A percentile compares a stretch with the other conserved stretches of the same genome.
phyloP scores from a whole-genome alignment of 2,113 vertebrate species.

The Nyctereutes procyonoides region DNA sequence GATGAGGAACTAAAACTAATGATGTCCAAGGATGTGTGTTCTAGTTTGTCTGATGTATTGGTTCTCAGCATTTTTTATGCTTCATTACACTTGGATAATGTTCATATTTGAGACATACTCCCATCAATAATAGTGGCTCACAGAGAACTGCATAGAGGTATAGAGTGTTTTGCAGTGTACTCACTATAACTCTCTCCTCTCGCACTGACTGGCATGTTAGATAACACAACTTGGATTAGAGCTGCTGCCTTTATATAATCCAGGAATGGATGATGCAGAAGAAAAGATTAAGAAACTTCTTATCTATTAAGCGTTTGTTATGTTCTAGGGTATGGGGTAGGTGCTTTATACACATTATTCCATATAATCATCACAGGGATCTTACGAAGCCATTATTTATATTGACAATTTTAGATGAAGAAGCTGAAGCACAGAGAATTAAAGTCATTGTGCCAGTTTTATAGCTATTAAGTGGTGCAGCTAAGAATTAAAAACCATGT shows the following conservation, averaged over 20 bases:
- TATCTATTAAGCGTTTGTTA: neutral
- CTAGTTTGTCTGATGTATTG: neutral
- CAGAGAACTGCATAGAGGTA: neutral
- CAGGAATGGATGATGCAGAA: neutral
- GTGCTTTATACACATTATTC: neutral
- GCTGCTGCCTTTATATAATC: neutral
- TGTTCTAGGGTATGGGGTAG: neutral
- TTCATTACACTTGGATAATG: neutral
- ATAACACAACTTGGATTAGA: neutral
- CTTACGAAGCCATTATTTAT: constrained; percentile 30
- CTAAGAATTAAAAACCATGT: constrained; percentile 12
- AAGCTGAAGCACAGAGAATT: neutral
- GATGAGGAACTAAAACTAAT: neutral
- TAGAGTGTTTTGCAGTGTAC: neutral
- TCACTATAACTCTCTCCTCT: neutral
- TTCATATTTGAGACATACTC: neutral
- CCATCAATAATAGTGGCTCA: neutral
- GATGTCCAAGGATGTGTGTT: neutral
- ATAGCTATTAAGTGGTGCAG: neutral
- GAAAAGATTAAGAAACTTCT: neutral
- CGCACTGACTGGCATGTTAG: neutral
- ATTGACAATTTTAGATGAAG: neutral
- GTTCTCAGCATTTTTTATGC: neutral
- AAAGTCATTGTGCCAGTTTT: constrained; percentile 11
- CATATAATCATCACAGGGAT: constrained; percentile 5